Percentiles rank a stretch among this genome's conserved stretches.
phyloP scores from a whole-genome alignment of 2,888 invertebrate genomes.

The Tridacna crocea region DNA sequence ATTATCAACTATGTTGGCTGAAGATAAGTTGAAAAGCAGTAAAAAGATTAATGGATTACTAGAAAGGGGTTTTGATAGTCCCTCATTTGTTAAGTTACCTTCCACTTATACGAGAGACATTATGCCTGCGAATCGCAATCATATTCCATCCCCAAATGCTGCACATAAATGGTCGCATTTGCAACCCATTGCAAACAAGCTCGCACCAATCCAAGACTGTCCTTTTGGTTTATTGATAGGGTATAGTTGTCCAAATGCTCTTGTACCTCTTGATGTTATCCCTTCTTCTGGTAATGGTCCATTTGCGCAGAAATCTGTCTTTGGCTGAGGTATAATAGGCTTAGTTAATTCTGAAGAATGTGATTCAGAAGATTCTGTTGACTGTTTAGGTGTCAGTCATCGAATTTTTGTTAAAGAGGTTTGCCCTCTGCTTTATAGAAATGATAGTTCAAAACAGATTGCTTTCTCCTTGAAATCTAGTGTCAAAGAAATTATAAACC shows the following conservation, averaged over 20 bases:
- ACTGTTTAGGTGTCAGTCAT: conserved; percentile 29
- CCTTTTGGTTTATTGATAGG: conserved; percentile 58
- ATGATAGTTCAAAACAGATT: background rate
- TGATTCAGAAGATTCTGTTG: background rate
- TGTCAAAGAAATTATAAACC: conserved; percentile 34
- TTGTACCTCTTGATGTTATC: conserved; percentile 49
- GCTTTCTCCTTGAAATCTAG: background rate
- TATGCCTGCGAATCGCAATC: conserved; percentile 43
- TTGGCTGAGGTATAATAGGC: conserved; percentile 55
- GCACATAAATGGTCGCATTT: conserved; percentile 58
- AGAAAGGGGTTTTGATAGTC: conserved; percentile 37
- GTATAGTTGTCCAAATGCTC: conserved; percentile 52
- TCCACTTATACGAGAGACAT: conserved; percentile 39
- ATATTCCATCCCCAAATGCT: conserved; percentile 42
- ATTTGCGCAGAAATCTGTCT: conserved; percentile 46
- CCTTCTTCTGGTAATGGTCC: conserved; percentile 30
- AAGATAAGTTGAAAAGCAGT: conserved; percentile 29
- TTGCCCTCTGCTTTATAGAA: background rate
- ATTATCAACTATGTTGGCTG: conserved; percentile 56
- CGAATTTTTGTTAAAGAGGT: conserved; percentile 23
- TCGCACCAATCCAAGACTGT: conserved; percentile 40
- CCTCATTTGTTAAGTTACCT: background rate
- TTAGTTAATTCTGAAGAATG: background rate
- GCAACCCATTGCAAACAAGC: conserved; percentile 40
- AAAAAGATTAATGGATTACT: conserved; percentile 24